Evolutionary conservation across 2,888 invertebrate genomes (phyloP), one percentile per base, ranked within the genome.

Genomic region (Lasioglossum calceatum): DNA sequence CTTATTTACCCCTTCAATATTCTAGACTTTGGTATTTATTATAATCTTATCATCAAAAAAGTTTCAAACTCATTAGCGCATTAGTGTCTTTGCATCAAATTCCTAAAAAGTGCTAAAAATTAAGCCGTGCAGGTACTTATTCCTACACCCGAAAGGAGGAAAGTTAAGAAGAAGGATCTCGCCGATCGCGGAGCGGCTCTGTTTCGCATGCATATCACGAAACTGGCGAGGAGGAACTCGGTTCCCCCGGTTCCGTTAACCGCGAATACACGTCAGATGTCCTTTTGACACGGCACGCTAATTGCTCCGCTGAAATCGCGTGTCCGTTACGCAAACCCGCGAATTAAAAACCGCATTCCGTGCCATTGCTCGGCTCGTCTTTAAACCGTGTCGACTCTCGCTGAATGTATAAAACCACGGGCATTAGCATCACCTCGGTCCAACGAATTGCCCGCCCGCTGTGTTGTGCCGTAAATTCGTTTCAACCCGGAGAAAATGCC

Each of bases 221-320:
- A 70, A 36, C 32, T 10, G 36, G 50, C 71, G 61, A 36, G 74
- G 72, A 77, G 82, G 77, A 80, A 75, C 86, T 79, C 75, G 82
- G 82, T 87, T 86, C 87, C 84, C 82, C 64, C 64, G 77, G 90
- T 91, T 91, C 91, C 91, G 91, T 91, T 91, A 91, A 87, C 77
- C 86, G 77, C 80, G 88, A 87, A 89, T 87, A 85, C 85, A 83
- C 77, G 87, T 90, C 90, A 87, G 85, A 83, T 90, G 91, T 91
- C 91, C 85, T 91, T 91, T 89, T 87, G 91, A 91, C 79, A 84
- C 90, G 82, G 84, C 86, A 76, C 80, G 87, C 90, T 91, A 91
- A 91, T 91, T 91, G 88, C 86, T 74, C 85, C 44, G 83, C 78
- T 82, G 88, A 89, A 91, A 89, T 87, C 87, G 76, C 88, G 84